These are phyloP conservation scores for Leucopsar rothschildi DNA, from an alignment of 2,113 vertebrate genomes.

Conservation along the genomic window DNA sequence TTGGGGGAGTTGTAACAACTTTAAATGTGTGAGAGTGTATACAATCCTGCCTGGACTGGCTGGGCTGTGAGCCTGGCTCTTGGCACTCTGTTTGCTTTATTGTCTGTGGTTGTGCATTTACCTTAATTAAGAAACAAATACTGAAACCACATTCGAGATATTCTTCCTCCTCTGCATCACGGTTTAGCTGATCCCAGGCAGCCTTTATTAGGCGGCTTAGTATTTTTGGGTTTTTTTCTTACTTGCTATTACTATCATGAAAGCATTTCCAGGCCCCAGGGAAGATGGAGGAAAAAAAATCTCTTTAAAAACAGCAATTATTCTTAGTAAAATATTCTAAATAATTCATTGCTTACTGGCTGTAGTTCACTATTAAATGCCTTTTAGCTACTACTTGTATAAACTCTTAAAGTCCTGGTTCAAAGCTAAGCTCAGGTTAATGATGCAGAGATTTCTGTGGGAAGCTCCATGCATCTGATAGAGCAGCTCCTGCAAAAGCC, in stretches of 20 bases:
- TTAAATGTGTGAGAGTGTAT: background rate
- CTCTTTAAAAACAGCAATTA: slow-evolving; percentile 52
- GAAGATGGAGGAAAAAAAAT: background rate
- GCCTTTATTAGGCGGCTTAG: background rate
- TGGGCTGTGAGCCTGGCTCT: background rate
- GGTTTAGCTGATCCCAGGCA: background rate
- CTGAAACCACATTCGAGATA: background rate
- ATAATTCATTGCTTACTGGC: slow-evolving; percentile 64
- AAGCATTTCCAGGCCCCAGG: slow-evolving; percentile 25
- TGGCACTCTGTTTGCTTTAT: background rate
- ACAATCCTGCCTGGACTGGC: background rate
- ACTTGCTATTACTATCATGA: background rate
- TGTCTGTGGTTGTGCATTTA: background rate
- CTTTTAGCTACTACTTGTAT: slow-evolving; percentile 49
- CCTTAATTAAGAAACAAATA: background rate
- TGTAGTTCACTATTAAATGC: slow-evolving; percentile 53
- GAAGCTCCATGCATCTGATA: accelerated
- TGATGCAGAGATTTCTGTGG: background rate
- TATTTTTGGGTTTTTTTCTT: background rate
- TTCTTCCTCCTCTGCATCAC: background rate
- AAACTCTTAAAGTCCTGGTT: slow-evolving; percentile 34
- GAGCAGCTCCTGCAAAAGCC: background rate
- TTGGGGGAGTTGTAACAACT: background rate
- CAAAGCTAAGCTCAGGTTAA: slow-evolving; percentile 39
- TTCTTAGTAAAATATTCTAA: slow-evolving; percentile 64